phyloP scores from a whole-genome alignment of 2,888 invertebrate species.

The Drosophila paracracens region DNA sequence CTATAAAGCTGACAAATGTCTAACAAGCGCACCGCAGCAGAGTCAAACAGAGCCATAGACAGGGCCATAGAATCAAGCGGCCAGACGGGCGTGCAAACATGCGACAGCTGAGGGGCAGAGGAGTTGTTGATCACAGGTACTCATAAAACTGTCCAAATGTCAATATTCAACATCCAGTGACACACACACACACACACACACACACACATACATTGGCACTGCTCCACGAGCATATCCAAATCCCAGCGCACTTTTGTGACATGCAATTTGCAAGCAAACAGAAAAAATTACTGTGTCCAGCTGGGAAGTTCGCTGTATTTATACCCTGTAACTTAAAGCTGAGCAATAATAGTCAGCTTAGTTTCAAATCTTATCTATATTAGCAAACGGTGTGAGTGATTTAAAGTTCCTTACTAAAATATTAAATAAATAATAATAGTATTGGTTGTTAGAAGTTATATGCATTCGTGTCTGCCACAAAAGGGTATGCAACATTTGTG shows the following conservation, averaged over 20 bases:
- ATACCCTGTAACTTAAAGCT: conserved; percentile 25
- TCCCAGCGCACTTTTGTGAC: conserved; percentile 37
- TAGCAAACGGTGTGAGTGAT: background rate
- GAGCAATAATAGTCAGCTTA: background rate
- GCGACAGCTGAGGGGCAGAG: conserved; percentile 1
- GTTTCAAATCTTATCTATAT: background rate
- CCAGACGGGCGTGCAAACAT: conserved; percentile 37
- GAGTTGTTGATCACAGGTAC: conserved; percentile 72
- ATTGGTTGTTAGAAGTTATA: too few relatives aligned
- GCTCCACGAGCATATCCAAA: conserved; percentile 2
- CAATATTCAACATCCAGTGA: conserved; percentile 59
- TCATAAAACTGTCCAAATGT: conserved; percentile 79
- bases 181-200: conserved; percentile 12
- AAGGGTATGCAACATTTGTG: conserved; percentile 15
- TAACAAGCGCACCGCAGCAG: conserved; percentile 52
- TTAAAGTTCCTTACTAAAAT: too few relatives aligned
- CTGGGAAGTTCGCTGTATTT: background rate
- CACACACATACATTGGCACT: background rate
- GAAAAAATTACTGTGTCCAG: conserved; percentile 12
- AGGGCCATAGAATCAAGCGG: conserved; percentile 3
- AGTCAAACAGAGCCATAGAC: background rate
- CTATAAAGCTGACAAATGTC: conserved; percentile 79
- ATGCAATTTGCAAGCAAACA: conserved; percentile 49
- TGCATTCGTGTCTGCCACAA: background rate
- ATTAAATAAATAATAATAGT: too few relatives aligned